phyloP scores from a whole-genome alignment of 1,140 invertebrate genomes.

The Reticulitermes speratus region DNA sequence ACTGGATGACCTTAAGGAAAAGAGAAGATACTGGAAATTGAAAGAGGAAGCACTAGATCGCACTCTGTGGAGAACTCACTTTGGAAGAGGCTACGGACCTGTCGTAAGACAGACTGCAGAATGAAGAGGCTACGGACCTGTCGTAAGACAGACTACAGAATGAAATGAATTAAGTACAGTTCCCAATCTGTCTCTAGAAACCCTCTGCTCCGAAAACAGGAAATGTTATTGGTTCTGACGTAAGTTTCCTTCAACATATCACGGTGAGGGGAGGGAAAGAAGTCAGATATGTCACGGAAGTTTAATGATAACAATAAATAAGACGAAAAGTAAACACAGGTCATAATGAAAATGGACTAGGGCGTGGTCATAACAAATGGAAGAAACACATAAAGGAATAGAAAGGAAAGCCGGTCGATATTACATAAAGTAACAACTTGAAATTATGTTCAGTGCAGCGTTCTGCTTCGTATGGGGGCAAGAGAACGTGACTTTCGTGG shows the following conservation, averaged over 20 bases:
- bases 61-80: too few species aligned
- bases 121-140: too few species aligned
- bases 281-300: background rate
- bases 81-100: too few species aligned
- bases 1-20: too few species aligned
- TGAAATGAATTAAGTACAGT: too few species aligned
- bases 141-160: too few species aligned
- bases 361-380: background rate
- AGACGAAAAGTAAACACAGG: background rate
- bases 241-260: background rate
- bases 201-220: background rate
- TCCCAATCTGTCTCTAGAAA: too few species aligned
- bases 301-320: background rate
- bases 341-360: background rate
- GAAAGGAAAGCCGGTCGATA: background rate
- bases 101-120: too few species aligned
- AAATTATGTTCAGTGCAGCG: background rate
- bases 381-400: background rate
- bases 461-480: too few species aligned
- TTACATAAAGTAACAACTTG: background rate
- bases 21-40: too few species aligned
- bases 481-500: too few species aligned
- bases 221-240: background rate
- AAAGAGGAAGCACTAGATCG: too few species aligned
- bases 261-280: background rate